Conservation (phyloP, 2,113 vertebrate species). For the Dunckerocampus dactyliophorus region DNA sequence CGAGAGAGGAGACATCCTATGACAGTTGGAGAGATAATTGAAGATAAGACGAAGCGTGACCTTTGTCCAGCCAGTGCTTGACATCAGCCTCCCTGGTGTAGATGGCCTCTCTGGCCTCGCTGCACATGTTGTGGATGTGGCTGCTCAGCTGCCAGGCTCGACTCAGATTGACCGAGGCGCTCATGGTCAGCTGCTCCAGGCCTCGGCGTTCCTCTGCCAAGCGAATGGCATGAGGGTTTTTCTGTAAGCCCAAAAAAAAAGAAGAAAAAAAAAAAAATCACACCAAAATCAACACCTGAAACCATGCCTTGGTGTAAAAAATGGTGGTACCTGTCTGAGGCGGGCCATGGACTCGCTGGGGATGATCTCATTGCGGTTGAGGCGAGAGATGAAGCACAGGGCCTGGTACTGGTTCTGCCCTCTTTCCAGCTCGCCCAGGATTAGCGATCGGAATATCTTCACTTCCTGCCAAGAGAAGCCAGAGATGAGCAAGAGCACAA, state of each 20-base stretch:
- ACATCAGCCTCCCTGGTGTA: slow-evolving; percentile 89
- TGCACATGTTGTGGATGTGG: slow-evolving; percentile 88
- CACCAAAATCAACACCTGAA: neutral
- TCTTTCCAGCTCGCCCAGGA: slow-evolving; percentile 92
- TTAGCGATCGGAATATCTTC: slow-evolving; percentile 94
- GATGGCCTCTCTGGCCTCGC: slow-evolving; percentile 85
- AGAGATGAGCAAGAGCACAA: slow-evolving; percentile 14
- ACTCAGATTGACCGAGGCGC: slow-evolving; percentile 84
- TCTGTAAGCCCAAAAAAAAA: slow-evolving; percentile 71
- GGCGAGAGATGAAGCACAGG: slow-evolving; percentile 87
- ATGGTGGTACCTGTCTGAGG: slow-evolving; percentile 83
- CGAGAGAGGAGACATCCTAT: neutral
- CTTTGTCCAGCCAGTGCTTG: slow-evolving; percentile 89
- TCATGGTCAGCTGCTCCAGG: slow-evolving; percentile 86
- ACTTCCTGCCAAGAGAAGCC: slow-evolving; percentile 78
- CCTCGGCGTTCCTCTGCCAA: slow-evolving; percentile 86
- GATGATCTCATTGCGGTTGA: slow-evolving; percentile 92
- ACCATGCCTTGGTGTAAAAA: neutral
- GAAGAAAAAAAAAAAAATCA: neutral
- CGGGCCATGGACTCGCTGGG: slow-evolving; percentile 97
- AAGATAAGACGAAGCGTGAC: slow-evolving; percentile 62
- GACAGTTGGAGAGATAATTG: slow-evolving; percentile 4
- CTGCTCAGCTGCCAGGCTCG: slow-evolving; percentile 84
- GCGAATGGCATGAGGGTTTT: slow-evolving; percentile 86
- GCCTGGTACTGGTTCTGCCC: slow-evolving; percentile 97